Base-by-base conservation (phyloP, 1,140 invertebrate genomes). In the Brachionus angularis region DNA sequence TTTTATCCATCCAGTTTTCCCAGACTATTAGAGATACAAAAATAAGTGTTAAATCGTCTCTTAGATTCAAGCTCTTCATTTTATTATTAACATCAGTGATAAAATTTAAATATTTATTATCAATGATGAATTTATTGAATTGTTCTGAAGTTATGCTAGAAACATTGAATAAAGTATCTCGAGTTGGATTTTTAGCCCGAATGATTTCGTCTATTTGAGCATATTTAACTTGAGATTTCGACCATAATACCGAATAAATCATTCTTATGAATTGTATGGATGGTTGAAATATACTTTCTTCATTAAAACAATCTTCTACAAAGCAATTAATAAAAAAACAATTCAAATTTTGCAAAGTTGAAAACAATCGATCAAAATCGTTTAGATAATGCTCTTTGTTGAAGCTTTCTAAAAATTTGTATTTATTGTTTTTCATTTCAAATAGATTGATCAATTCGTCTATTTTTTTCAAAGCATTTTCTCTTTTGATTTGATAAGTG, bases 141-240 rank as follows among this genome's bases (percentile, higher is more conserved):
- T 39, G 36, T 8, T 58, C 34, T 1, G 18, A 23, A 16, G 53
- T 58, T 12, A 58, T 58, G 36, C 33, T 23, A 23, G 33, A 39
- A 12, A 39, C 16, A 23, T 58, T 34, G 3, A 58, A 14, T 23
- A 58, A 34, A 14, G 18, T 58, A 3, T 58, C 33, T 7, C 25
- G 36, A 18, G n/a, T 39, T 18, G 53, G 53, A 4, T 7, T 25
- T 42, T 58, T 58, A 12, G 53, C 12, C 5, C 53, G 53, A 21
- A 58, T 58, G 27, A 39, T 39, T n/a, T 58, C 53, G 53, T 58
- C 53, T 27, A 58, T 58, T 58, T 58, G 53, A 14, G 53, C 21
- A 23, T 39, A 58, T 39, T 58, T 58, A 4, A 39, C 27, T 5
- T 23, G 21, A 10, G 33, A 58, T 42, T 58, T 58, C 1, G 16